Conservation (phyloP, 2,797 vertebrate species). For the Sorex maritimensis region DNA sequence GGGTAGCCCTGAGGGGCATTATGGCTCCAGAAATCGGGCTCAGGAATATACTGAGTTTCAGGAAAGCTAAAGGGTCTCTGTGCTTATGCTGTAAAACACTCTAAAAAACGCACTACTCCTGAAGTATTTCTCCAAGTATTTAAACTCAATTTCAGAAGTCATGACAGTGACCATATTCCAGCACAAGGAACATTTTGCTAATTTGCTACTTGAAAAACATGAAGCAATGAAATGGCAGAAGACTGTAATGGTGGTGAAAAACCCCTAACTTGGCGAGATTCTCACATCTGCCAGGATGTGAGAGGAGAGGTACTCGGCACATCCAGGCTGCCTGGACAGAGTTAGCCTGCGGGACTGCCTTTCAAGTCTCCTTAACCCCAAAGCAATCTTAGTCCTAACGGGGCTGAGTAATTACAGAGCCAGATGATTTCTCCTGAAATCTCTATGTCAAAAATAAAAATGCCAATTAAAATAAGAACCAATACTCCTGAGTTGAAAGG, state of each 20-base stretch:
- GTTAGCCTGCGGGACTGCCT: not conserved
- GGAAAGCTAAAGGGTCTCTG: not conserved
- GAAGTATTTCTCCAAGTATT: not conserved
- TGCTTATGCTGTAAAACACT: not conserved
- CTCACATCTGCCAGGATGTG: not conserved
- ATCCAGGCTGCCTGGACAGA: not conserved
- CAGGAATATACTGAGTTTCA: slow-evolving; percentile 41
- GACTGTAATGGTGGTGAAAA: too few relatives aligned
- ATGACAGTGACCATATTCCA: slow-evolving; percentile 31
- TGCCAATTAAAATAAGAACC: slow-evolving; percentile 53
- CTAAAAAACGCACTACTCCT: not conserved
- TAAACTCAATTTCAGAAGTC: slow-evolving; percentile 56
- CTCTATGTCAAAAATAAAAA: slow-evolving; percentile 48
- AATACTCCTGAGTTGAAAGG: not conserved
- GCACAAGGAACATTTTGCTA: slow-evolving; percentile 39
- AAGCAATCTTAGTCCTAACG: not conserved
- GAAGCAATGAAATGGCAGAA: not conserved
- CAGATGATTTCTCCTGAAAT: slow-evolving; percentile 43
- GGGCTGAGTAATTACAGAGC: not conserved
- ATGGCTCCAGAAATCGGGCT: slow-evolving; percentile 16
- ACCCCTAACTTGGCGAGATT: not conserved
- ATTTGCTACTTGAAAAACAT: slow-evolving; percentile 51
- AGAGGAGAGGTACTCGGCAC: not conserved
- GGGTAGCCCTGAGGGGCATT: not conserved
- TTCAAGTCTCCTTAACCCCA: not conserved